A percentile compares a stretch with the other conserved stretches of the same genome.
Evolutionary conservation across 2,888 invertebrate genomes (phyloP).

Genomic region (Cantharis nigra): DNA sequence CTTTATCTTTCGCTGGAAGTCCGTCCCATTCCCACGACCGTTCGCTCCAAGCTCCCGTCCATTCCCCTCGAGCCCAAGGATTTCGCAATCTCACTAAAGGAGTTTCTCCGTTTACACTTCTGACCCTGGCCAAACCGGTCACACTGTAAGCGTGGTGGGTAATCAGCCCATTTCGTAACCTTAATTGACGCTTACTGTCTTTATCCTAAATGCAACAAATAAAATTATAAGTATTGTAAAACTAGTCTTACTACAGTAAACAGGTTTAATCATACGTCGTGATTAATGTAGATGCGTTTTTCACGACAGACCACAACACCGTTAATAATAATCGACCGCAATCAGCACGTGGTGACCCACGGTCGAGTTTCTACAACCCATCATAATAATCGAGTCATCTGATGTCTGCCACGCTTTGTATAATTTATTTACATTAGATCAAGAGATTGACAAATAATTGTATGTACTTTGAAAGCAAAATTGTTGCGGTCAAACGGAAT

Average conservation of each 20-base stretch:
- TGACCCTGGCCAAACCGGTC: constrained; percentile 71
- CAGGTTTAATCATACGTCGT: constrained; percentile 18
- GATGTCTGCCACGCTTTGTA: constrained; percentile 23
- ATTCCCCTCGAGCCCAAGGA: constrained; percentile 69
- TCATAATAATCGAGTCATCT: constrained; percentile 25
- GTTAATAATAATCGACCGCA: constrained; percentile 22
- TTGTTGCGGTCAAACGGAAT: neutral
- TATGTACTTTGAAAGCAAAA: neutral
- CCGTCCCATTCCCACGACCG: constrained; percentile 72
- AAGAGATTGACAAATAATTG: constrained; percentile 4
- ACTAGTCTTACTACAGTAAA: constrained; percentile 4
- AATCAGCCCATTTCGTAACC: constrained; percentile 66
- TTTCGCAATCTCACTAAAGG: constrained; percentile 68
- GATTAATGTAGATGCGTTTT: constrained; percentile 19
- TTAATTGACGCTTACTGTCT: constrained; percentile 61
- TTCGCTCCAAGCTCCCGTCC: constrained; percentile 76
- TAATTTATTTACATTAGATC: constrained; percentile 17
- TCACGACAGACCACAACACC: constrained; percentile 17
- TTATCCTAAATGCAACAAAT: constrained; percentile 45
- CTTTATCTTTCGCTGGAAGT: constrained; percentile 65
- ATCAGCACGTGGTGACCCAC: constrained; percentile 29
- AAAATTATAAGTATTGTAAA: neutral
- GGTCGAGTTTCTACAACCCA: constrained; percentile 18
- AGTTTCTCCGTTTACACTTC: constrained; percentile 63
- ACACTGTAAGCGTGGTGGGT: constrained; percentile 73